Conservation (phyloP, 2,113 vertebrate species). For the Aythya baeri region DNA sequence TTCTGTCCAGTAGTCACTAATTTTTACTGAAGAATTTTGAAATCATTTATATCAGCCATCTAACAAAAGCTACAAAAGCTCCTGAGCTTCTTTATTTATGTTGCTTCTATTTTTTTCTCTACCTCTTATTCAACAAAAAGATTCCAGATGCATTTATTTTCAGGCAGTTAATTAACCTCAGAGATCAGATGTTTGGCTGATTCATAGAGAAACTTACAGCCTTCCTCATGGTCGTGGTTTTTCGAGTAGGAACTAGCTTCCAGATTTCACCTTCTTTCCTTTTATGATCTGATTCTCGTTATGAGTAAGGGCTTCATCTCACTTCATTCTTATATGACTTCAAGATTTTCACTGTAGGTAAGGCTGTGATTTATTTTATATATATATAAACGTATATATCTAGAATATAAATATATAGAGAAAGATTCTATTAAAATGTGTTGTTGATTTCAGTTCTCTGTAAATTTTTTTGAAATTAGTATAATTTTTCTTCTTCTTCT, state of each 20-base stretch:
- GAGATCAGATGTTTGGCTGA: constrained; percentile 65
- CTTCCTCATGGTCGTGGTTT: neutral
- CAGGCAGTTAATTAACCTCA: constrained; percentile 33
- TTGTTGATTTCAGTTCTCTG: neutral
- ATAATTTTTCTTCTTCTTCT: neutral
- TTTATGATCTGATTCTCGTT: neutral
- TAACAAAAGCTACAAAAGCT: neutral
- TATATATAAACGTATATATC: neutral
- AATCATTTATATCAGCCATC: neutral
- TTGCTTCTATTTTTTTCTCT: neutral
- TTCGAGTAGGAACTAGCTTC: constrained; percentile 54
- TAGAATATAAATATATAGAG: neutral
- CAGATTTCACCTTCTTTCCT: constrained; percentile 42
- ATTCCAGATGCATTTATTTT: constrained; percentile 46
- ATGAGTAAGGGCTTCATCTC: constrained; percentile 10
- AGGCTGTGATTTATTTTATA: neutral
- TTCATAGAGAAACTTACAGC: constrained; percentile 43
- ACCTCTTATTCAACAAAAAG: neutral
- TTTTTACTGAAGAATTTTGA: neutral
- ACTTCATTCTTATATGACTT: neutral
- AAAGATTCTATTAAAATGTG: neutral
- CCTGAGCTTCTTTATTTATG: neutral
- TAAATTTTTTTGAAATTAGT: neutral
- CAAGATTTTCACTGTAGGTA: constrained; percentile 50
- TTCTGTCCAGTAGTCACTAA: neutral